Base-by-base conservation (phyloP, 2,113 vertebrate genomes). In the Dicerorhinus sumatrensis region DNA sequence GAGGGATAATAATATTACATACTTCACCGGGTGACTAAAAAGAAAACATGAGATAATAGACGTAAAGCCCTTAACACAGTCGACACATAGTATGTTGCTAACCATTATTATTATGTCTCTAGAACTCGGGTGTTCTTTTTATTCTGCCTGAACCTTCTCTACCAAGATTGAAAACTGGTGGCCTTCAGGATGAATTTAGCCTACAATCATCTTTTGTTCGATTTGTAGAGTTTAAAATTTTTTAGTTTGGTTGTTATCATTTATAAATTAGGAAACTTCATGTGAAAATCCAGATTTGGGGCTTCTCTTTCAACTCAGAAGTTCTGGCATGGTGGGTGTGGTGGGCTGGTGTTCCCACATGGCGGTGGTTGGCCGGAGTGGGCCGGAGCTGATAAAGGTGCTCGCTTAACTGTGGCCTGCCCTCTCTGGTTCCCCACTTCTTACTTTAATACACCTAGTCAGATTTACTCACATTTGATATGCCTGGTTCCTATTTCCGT, bases 251-350 rank as follows among this genome's bases (percentile, higher is more conserved):
- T 65, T n/a, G 20, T 81, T 76, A 75, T 1, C 33, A 58, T 54
- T 90, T 88, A 85, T 29, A 63, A 62, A 20, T 81, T n/a, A 70
- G 58, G 36, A 94, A 84, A 72, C 42, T 39, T 93, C 31, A 31
- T 1, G 13, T 27, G 51, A 60, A 91, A 73, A 63, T 51, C n/a
- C 21, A 72, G 67, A 85, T 51, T 77, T 56, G 12, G 29, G 67
- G 20, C n/a, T 96, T 88, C 51, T 94, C 20, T 91, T 62, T 80
- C 72, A 58, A 96, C 85, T 65, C 81, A 13, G 14, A 90, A 56
- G 25, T 70, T 54, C 20, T 67, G 60, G 67, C 91, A 0, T 4
- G 18, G 46, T 39, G 17, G 63, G 69, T 11, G 4, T 27, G 10
- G n/a, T 13, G 25, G 48, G 8, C 90, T 39, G 62, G 36, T 67